Evolutionary conservation across 2,113 vertebrate genomes (phyloP).

Genomic region (Tauraco erythrolophus): DNA sequence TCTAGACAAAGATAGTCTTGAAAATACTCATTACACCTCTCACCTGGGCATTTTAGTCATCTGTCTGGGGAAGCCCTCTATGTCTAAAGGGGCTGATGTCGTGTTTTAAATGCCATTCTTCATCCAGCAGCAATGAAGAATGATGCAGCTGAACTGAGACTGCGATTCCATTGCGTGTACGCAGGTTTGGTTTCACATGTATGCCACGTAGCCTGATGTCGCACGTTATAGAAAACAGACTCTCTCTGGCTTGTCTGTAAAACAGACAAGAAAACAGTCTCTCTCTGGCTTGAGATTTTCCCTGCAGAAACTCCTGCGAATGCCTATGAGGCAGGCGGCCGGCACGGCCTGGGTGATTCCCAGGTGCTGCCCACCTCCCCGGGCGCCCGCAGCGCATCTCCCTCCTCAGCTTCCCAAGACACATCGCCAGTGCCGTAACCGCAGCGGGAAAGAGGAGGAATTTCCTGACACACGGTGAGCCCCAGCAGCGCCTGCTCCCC

Average conservation of each 20-base stretch:
- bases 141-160: background rate
- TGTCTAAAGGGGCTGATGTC: background rate
- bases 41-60: background rate
- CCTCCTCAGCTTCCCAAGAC: background rate
- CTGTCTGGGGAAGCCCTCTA: background rate
- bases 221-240: rapidly evolving
- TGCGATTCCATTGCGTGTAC: background rate
- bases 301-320: background rate
- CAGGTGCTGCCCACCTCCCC: background rate
- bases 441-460: background rate
- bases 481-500: background rate
- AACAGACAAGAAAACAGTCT: background rate
- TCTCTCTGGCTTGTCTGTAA: background rate
- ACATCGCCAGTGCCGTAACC: rapidly evolving
- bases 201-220: background rate
- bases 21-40: background rate
- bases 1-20: background rate
- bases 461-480: background rate
- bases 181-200: background rate
- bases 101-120: background rate
- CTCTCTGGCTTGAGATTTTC: background rate
- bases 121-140: background rate
- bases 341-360: background rate
- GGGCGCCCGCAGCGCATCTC: background rate
- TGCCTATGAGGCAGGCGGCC: background rate